Evolutionary conservation across 1,140 invertebrate species (phyloP), one percentile per base, ranked within the genome.

Genomic region (Anagrus nilaparvatae): DNA sequence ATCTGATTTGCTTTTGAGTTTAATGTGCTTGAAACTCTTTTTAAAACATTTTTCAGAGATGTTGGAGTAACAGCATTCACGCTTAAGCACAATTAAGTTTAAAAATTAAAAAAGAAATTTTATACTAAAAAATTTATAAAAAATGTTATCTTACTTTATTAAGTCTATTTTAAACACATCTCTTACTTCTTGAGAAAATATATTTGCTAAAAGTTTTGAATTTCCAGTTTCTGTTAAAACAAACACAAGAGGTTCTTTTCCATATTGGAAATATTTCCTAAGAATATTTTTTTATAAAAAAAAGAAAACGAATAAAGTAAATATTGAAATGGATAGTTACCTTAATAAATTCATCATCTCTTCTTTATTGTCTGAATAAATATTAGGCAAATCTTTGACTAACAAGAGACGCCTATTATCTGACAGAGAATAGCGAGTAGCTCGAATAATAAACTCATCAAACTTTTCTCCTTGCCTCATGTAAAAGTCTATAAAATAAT

Each of bases 331-430:
- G 20, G 18, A 12, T 34, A 68, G 72, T 72, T 69, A 82, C 81
- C 76, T 67, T 37, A 86, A 59, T 39, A 84, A 55, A 38, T 71
- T 58, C 40, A 69, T 57, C 58, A 86, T 82, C 41, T 71, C 67
- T 43, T 71, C 59, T 18, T 73, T 70, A 46, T 77, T 72, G 40
- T 72, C 72, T 1, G 78, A 39, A 52, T 81, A 75, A 10, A 73
- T 62, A 64, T 84, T 83, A n/a, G 82, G 82, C 56, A 84, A 76
- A 59, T 85, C 82, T 63, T 86, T 81, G 4, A 86, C 73, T 0
- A 86, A 55, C 21, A 82, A 61, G 5, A 84, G 46, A 35, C 61
- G 56, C 40, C 68, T 71, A 46, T 70, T 67, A 19, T 57, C 60
- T 23, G 68, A 63, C 52, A 13, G 79, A 81, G 43, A 65, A 54